Percentiles rank a stretch among this genome's conserved stretches.
These are phyloP conservation scores for Paramormyrops hopkinsi DNA, from an alignment of 2,797 vertebrate genomes.

Conservation along the genomic window DNA sequence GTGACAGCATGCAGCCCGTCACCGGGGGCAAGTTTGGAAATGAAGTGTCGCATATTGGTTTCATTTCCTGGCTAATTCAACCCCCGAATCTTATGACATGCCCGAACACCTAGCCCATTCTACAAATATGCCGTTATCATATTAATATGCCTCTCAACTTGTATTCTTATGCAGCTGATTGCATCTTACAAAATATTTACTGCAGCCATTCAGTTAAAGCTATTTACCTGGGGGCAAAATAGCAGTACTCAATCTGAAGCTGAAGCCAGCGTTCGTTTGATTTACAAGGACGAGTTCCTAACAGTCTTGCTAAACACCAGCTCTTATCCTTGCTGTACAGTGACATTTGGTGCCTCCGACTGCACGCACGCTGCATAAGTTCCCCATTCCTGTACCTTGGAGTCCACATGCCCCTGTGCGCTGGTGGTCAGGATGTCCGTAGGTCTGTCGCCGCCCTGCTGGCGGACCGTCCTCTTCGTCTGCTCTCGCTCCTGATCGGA, in stretches of 20 bases:
- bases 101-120: neutral
- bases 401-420: conserved; percentile 33
- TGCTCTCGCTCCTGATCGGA: conserved; percentile 66
- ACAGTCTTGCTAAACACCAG: neutral
- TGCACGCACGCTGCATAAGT: neutral
- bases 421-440: conserved; percentile 55
- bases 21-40: neutral
- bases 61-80: neutral
- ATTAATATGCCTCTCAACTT: neutral
- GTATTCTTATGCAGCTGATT: neutral
- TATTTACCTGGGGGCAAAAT: neutral
- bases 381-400: conserved; percentile 54
- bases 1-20: neutral
- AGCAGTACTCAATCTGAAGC: neutral
- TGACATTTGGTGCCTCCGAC: neutral
- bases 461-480: fast-evolving
- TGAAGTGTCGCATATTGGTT: neutral
- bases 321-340: neutral
- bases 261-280: neutral
- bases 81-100: neutral
- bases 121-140: neutral
- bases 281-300: neutral
- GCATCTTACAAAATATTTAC: neutral
- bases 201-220: neutral
- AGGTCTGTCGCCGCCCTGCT: conserved; percentile 14